Percentiles rank a stretch among this genome's conserved stretches.
phyloP scores from a whole-genome alignment of 2,113 vertebrate genomes.

The Odocoileus hemionus region DNA sequence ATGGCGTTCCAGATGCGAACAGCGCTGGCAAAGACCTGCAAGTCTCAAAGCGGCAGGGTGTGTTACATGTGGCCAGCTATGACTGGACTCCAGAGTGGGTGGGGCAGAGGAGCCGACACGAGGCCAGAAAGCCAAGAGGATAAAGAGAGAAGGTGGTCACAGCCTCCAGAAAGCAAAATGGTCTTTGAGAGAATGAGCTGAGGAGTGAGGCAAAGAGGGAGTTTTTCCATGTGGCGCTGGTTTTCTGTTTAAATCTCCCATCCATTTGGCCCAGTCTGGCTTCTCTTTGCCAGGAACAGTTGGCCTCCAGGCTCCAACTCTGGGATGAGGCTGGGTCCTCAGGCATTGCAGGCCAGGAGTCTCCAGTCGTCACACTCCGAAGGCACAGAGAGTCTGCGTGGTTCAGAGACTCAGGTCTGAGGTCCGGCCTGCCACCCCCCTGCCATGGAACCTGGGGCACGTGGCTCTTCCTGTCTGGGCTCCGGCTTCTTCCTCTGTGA shows the following conservation, averaged over 20 bases:
- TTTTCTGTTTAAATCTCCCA: neutral
- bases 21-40: neutral
- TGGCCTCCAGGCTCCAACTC: neutral
- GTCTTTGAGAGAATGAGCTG: neutral
- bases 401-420: neutral
- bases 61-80: neutral
- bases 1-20: neutral
- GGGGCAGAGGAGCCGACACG: neutral
- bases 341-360: accelerated
- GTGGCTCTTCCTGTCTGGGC: neutral
- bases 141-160: neutral
- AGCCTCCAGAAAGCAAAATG: neutral
- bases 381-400: neutral
- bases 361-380: neutral
- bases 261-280: neutral
- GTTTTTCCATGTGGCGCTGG: neutral
- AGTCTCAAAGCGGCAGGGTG: neutral
- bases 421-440: neutral
- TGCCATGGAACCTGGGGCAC: neutral
- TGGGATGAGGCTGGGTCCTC: neutral
- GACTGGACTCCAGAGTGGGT: neutral
- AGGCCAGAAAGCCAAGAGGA: neutral
- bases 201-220: neutral
- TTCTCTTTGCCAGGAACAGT: neutral
- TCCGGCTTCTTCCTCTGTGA: neutral